phyloP scores from a whole-genome alignment of 2,113 vertebrate species.

The Paradoxurus hermaphroditus region DNA sequence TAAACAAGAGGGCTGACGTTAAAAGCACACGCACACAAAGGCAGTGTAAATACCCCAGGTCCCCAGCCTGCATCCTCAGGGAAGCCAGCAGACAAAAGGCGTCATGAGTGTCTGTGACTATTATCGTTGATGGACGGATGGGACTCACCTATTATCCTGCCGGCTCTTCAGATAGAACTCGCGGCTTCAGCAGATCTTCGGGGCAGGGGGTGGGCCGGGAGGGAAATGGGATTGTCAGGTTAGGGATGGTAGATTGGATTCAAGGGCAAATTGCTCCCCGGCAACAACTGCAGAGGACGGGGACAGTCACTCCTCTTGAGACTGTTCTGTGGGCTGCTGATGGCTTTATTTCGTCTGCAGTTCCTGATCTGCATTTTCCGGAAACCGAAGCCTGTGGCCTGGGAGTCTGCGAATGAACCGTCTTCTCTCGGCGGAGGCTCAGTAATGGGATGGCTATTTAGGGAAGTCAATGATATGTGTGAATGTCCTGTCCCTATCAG shows the following conservation, averaged over 20 bases:
- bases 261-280: constrained; percentile 48
- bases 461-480: background rate
- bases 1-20: constrained; percentile 79
- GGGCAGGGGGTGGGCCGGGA: constrained; percentile 21
- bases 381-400: background rate
- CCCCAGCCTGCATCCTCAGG: constrained; percentile 79
- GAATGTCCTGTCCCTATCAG: background rate
- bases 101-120: constrained; percentile 76
- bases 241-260: constrained; percentile 16
- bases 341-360: constrained; percentile 35
- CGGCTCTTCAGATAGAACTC: constrained; percentile 69
- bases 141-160: constrained; percentile 82
- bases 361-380: background rate
- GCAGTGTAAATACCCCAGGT: constrained; percentile 80
- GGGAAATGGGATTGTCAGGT: constrained; percentile 50
- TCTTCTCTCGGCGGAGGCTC: background rate
- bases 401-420: background rate
- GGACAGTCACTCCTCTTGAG: constrained; percentile 5
- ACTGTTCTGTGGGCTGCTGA: background rate
- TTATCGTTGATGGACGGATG: constrained; percentile 78
- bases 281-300: background rate
- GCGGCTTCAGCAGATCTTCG: constrained; percentile 65
- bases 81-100: constrained; percentile 81
- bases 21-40: constrained; percentile 68
- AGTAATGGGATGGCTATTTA: background rate